phyloP scores from a whole-genome alignment of 2,797 vertebrate species.

The Cheirogaleus major region DNA sequence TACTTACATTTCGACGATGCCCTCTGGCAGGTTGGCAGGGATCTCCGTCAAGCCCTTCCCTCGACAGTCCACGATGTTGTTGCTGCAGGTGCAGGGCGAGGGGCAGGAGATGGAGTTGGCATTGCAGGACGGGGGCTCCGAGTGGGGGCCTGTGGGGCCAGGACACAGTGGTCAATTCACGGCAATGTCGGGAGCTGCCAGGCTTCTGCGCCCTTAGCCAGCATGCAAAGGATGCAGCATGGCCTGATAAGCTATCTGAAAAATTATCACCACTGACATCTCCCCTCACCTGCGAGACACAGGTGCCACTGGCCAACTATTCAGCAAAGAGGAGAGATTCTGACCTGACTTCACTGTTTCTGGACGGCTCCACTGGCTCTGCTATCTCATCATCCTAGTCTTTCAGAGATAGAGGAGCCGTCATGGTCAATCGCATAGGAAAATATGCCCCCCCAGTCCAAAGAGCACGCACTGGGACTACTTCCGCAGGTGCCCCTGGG shows the following conservation, averaged over 20 bases:
- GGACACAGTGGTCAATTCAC: not conserved
- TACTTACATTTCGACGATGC: constrained; percentile 97
- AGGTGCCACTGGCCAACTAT: not conserved
- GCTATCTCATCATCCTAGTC: not conserved
- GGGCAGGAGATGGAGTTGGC: constrained; percentile 95
- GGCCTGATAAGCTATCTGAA: not conserved
- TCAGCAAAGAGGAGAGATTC: not conserved
- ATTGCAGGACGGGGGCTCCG: constrained; percentile 91
- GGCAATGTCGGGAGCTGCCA: not conserved
- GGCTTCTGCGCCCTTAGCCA: not conserved
- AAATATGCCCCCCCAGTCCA: not conserved
- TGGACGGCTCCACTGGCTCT: not conserved
- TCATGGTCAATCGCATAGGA: not conserved
- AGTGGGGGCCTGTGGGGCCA: constrained; percentile 87
- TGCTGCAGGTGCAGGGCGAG: constrained; percentile 95
- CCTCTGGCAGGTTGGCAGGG: constrained; percentile 95
- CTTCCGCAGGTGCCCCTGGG: not conserved
- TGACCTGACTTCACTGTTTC: constrained; percentile 15
- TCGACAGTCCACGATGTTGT: constrained; percentile 97
- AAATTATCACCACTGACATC: not conserved
- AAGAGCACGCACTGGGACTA: not conserved
- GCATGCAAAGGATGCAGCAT: not conserved
- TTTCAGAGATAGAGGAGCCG: not conserved
- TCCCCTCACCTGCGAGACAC: not conserved
- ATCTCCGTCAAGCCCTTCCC: constrained; percentile 95